Evolutionary conservation across 2,113 vertebrate species (phyloP).

Genomic region (Microcebus jonahi): DNA sequence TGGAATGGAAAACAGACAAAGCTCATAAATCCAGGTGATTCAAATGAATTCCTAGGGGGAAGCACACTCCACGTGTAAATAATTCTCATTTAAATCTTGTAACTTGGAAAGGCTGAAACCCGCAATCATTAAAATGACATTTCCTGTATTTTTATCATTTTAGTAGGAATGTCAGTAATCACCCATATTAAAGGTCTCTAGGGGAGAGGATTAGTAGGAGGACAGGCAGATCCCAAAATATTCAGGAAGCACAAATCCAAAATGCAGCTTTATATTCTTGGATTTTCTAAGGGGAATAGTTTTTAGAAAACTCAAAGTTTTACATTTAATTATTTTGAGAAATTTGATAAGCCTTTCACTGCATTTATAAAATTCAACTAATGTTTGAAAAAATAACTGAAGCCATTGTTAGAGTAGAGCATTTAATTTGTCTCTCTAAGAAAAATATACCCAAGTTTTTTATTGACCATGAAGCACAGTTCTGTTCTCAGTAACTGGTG

Average conservation of each 20-base stretch:
- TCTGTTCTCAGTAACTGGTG: neutral
- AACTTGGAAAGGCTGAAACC: conserved; percentile 59
- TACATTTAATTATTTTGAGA: conserved; percentile 80
- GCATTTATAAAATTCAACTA: conserved; percentile 6
- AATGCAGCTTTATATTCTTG: conserved; percentile 53
- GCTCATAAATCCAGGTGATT: conserved; percentile 60
- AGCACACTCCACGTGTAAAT: conserved; percentile 34
- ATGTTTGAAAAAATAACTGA: neutral
- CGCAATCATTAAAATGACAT: conserved; percentile 64
- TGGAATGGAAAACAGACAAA: conserved; percentile 67
- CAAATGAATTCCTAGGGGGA: conserved; percentile 59
- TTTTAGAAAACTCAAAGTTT: conserved; percentile 68
- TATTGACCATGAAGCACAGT: neutral
- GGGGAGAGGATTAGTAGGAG: conserved; percentile 72
- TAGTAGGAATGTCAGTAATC: conserved; percentile 60
- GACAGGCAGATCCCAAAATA: conserved; percentile 73
- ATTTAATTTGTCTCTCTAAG: neutral
- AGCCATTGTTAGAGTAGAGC: neutral
- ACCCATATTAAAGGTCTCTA: conserved; percentile 65
- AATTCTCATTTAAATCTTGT: conserved; percentile 65
- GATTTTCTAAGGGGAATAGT: conserved; percentile 73
- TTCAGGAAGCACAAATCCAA: conserved; percentile 74
- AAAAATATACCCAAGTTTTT: neutral
- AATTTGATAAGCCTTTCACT: conserved; percentile 79
- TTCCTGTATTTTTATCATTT: conserved; percentile 70